Evolutionary conservation across 2,888 invertebrate genomes (phyloP).

Genomic region (Sminthurinus aureus): DNA sequence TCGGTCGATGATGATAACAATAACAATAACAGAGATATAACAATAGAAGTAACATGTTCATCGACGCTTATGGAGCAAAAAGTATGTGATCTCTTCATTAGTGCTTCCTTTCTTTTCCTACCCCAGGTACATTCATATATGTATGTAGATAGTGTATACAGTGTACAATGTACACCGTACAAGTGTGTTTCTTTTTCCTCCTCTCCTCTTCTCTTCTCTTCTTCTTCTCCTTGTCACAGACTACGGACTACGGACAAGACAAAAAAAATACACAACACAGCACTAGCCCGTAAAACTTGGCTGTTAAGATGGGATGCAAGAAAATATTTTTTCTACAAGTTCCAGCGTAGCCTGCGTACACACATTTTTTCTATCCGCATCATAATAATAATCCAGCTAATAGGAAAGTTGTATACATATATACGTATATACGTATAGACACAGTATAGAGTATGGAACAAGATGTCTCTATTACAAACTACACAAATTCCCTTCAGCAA

Average conservation of each 20-base stretch:
- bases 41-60: conserved; percentile 53
- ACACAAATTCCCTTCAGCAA: background rate
- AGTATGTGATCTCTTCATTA: conserved; percentile 57
- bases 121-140: conserved; percentile 17
- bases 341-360: too few species aligned
- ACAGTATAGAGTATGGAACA: too few species aligned
- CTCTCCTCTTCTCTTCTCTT: background rate
- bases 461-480: too few species aligned
- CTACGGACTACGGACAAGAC: too few species aligned
- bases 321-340: too few species aligned
- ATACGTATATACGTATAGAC: background rate
- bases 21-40: background rate
- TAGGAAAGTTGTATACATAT: background rate
- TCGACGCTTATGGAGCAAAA: conserved; percentile 43
- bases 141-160: too few species aligned
- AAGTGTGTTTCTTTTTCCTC: background rate
- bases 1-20: too few species aligned
- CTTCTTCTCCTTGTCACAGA: conserved; percentile 11
- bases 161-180: too few species aligned
- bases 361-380: background rate
- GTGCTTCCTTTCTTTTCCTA: conserved; percentile 45
- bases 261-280: conserved; percentile 17
- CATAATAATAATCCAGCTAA: background rate
- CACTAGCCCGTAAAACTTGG: conserved; percentile 21
- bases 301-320: conserved; percentile 20